These are phyloP conservation scores for Gila robusta DNA, from an alignment of 2,797 vertebrate species.

Conservation along the genomic window DNA sequence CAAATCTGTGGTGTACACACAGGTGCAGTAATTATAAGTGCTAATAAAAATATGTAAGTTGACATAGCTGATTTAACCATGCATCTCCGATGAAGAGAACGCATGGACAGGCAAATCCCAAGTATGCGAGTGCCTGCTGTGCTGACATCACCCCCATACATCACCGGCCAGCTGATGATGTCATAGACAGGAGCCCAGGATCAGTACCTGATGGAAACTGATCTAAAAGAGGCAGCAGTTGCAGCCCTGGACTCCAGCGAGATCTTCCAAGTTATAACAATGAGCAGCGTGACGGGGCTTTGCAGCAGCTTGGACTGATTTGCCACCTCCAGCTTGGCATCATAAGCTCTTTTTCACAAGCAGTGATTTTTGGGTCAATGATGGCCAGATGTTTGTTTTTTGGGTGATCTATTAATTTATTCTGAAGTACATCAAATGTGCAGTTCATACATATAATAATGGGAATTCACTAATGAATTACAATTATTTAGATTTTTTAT, in stretches of 20 bases:
- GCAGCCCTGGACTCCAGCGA: conserved; percentile 24
- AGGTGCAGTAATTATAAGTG: conserved; percentile 13
- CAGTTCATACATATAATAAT: background rate
- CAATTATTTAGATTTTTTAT: background rate
- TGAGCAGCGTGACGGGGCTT: conserved; percentile 54
- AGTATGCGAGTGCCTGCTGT: conserved; percentile 15
- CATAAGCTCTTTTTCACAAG: conserved; percentile 41
- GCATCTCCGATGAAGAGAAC: background rate
- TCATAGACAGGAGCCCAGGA: conserved; percentile 49
- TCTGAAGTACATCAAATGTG: background rate
- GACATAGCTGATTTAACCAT: conserved; percentile 11
- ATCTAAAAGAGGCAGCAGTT: conserved; percentile 54
- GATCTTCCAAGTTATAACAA: conserved; percentile 53
- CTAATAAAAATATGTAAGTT: conserved; percentile 13
- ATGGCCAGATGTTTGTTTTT: background rate
- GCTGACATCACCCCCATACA: conserved; percentile 47
- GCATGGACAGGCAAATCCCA: conserved; percentile 36
- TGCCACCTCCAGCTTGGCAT: conserved; percentile 40
- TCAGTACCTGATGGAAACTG: conserved; percentile 59
- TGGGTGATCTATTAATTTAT: background rate
- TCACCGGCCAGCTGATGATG: conserved; percentile 40
- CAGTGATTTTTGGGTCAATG: conserved; percentile 4
- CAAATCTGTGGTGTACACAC: background rate
- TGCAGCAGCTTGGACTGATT: conserved; percentile 51
- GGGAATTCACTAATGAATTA: background rate